Percentiles rank a stretch among this genome's conserved stretches.
phyloP scores from a whole-genome alignment of 2,888 invertebrate species.

The Linnaemya vulpina region DNA sequence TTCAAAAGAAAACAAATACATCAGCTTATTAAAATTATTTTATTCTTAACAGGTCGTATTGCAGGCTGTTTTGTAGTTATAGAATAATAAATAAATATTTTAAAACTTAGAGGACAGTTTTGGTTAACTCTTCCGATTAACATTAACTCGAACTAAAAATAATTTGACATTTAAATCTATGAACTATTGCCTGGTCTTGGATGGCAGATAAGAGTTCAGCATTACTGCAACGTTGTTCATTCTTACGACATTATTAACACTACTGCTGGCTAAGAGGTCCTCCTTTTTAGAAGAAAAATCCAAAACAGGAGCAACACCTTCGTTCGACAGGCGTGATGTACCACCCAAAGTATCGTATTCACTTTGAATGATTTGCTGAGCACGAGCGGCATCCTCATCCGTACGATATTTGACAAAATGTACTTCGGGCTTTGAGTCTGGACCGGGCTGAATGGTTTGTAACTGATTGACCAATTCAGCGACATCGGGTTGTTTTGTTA shows the following conservation, averaged over 20 bases:
- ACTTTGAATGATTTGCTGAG: constrained; percentile 77
- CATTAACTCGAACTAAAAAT: not conserved
- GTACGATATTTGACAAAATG: constrained; percentile 81
- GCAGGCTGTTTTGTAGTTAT: no score
- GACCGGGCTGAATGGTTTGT: constrained; percentile 74
- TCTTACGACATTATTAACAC: not conserved
- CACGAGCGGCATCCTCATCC: constrained; percentile 78
- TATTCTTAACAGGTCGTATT: no score
- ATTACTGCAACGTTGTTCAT: constrained; percentile 2
- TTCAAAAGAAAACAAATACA: no score
- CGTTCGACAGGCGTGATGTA: constrained; percentile 74
- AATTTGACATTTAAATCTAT: constrained; percentile 1
- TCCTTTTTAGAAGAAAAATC: constrained; percentile 76
- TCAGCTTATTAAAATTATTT: no score
- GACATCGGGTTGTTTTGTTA: constrained; percentile 78
- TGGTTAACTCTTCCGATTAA: no score
- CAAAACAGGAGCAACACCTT: constrained; percentile 76
- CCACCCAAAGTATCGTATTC: constrained; percentile 78
- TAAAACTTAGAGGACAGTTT: no score
- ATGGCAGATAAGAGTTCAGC: constrained; percentile 51
- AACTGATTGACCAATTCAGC: constrained; percentile 76
- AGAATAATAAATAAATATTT: no score
- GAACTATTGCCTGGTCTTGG: constrained; percentile 36
- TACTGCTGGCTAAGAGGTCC: not conserved
- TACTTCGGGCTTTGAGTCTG: constrained; percentile 78